Percentiles rank a stretch among this genome's conserved stretches.
Evolutionary conservation across 2,888 invertebrate species (phyloP).

Genomic region (Aethes cnicana): DNA sequence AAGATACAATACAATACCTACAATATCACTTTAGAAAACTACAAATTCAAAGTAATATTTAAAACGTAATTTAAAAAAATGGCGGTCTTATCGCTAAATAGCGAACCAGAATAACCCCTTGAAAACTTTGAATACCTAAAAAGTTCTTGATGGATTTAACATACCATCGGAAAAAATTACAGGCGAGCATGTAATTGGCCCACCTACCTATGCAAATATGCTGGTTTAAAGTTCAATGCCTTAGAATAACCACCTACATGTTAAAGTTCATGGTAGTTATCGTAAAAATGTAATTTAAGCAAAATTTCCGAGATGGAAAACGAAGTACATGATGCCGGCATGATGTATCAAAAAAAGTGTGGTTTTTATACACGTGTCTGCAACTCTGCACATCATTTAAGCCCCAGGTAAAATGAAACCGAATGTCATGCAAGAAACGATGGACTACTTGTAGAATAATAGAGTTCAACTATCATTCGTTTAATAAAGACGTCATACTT

Average conservation of each 20-base stretch:
- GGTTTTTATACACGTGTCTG: not conserved
- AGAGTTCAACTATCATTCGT: not conserved
- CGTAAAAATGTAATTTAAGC: not conserved
- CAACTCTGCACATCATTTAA: not conserved
- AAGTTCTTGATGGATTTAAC: too few relatives aligned
- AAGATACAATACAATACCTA: too few relatives aligned
- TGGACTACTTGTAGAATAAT: not conserved
- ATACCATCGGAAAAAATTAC: too few relatives aligned
- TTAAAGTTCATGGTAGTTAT: conserved; percentile 25
- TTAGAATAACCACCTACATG: conserved; percentile 8
- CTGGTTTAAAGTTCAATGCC: conserved; percentile 25
- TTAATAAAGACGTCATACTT: too few relatives aligned
- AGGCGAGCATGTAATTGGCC: not conserved
- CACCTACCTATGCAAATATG: conserved; percentile 3
- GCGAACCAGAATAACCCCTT: too few relatives aligned
- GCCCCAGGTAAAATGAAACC: not conserved
- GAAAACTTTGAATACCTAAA: too few relatives aligned
- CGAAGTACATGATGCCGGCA: too few relatives aligned
- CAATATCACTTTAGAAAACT: too few relatives aligned
- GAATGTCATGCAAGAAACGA: not conserved
- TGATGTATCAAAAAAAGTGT: not conserved
- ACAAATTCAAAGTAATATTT: too few relatives aligned
- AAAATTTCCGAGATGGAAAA: too few relatives aligned
- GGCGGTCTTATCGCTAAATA: too few relatives aligned
- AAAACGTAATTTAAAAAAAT: too few relatives aligned